These are phyloP conservation scores for Halcyon senegalensis DNA, from an alignment of 2,113 vertebrate genomes.

Conservation along the genomic window DNA sequence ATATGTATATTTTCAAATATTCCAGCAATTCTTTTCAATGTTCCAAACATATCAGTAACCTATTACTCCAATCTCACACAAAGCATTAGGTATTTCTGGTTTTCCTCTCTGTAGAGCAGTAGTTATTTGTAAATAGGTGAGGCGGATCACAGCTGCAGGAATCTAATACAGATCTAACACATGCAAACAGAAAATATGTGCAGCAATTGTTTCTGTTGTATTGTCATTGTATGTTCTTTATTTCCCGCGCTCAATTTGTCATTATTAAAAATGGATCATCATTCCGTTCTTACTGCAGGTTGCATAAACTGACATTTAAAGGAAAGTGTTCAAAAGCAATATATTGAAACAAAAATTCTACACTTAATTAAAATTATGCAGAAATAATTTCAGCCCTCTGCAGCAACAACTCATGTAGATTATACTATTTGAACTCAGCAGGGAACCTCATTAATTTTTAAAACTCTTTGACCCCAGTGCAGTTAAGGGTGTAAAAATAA, in stretches of 20 bases:
- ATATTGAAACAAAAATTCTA: constrained; percentile 36
- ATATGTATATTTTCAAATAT: not conserved
- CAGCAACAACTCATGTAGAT: constrained; percentile 68
- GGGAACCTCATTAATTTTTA: constrained; percentile 84
- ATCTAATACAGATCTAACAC: not conserved
- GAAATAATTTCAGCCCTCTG: constrained; percentile 62
- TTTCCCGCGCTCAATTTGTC: not conserved
- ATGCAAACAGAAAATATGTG: not conserved
- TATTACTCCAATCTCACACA: not conserved
- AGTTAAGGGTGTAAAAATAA: constrained; percentile 80
- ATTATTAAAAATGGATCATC: not conserved
- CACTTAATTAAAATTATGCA: constrained; percentile 57
- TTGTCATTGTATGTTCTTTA: not conserved
- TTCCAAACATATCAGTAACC: not conserved
- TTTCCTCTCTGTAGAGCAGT: not conserved
- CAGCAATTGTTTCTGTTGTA: not conserved
- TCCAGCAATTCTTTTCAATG: not conserved
- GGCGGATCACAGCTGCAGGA: not conserved
- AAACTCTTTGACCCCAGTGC: constrained; percentile 78
- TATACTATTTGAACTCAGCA: constrained; percentile 76
- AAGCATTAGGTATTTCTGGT: not conserved
- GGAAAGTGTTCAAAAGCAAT: not conserved
- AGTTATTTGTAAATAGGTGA: constrained; percentile 20
- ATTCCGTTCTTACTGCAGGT: not conserved
- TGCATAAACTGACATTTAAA: constrained; percentile 25